Conservation (phyloP, 1,140 invertebrate species). For the Globodera ellingtonae region DNA sequence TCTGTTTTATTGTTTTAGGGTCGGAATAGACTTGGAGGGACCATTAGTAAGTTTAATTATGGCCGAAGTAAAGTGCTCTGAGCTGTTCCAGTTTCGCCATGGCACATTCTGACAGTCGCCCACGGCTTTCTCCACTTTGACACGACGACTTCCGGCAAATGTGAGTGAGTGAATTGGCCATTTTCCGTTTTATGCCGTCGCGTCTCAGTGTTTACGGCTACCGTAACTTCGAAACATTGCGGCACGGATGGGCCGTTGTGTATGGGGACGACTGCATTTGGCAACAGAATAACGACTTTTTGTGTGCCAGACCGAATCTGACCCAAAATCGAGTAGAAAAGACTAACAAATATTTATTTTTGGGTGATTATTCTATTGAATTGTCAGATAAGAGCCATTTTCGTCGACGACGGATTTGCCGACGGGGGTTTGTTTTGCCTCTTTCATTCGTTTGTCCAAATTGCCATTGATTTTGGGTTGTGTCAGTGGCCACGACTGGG, state of each 20-base stretch:
- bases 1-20: constrained; percentile 16
- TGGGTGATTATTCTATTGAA: not conserved
- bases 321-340: constrained; percentile 1
- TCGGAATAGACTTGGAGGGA: constrained; percentile 31
- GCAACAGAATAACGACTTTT: not conserved
- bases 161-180: constrained; percentile 20
- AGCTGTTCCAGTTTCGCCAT: constrained; percentile 24
- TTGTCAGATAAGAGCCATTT: constrained; percentile 35
- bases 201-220: constrained; percentile 26
- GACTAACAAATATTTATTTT: not conserved
- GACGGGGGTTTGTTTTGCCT: constrained; percentile 26
- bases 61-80: not conserved
- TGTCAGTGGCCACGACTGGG: constrained; percentile 37
- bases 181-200: constrained; percentile 1
- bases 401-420: constrained; percentile 38
- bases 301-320: constrained; percentile 11
- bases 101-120: constrained; percentile 34
- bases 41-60: constrained; percentile 8
- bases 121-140: constrained; percentile 40
- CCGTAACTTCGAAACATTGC: constrained; percentile 17
- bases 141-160: constrained; percentile 11
- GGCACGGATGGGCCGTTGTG: constrained; percentile 24
- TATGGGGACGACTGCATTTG: constrained; percentile 38
- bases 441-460: not conserved
- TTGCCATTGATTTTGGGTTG: constrained; percentile 19